Evolutionary conservation across 2,888 invertebrate species (phyloP).

Genomic region (Eubasilissa splendida): DNA sequence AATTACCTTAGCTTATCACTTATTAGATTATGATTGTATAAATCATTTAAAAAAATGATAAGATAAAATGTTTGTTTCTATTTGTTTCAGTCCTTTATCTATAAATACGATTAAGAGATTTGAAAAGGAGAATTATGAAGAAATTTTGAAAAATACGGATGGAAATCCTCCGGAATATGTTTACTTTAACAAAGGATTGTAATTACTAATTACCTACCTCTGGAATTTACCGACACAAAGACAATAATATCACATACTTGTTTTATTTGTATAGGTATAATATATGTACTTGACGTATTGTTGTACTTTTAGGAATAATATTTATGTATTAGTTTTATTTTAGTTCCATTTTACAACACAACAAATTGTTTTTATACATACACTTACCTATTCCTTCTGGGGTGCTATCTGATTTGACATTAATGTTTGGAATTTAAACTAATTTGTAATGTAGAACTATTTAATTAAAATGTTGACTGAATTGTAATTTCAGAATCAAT

Average conservation of each 20-base stretch:
- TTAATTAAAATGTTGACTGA: too few species aligned
- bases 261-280: neutral
- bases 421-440: too few species aligned
- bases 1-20: too few species aligned
- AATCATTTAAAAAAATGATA: neutral
- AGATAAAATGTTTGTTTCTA: neutral
- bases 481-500: too few species aligned
- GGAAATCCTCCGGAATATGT: conserved; percentile 81
- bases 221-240: neutral
- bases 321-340: too few species aligned
- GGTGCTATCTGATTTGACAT: too few species aligned
- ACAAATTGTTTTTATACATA: too few species aligned
- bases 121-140: conserved; percentile 82
- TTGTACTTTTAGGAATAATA: neutral
- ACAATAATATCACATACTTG: conserved; percentile 32
- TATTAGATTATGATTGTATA: neutral
- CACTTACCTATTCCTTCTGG: too few species aligned
- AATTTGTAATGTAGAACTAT: too few species aligned
- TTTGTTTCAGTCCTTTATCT: conserved; percentile 77
- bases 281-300: neutral
- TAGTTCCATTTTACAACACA: too few species aligned
- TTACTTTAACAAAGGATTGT: conserved; percentile 93
- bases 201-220: conserved; percentile 62
- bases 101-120: conserved; percentile 80
- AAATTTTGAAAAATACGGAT: conserved; percentile 77